phyloP scores from a whole-genome alignment of 2,113 vertebrate genomes.

The Cepphus grylle region DNA sequence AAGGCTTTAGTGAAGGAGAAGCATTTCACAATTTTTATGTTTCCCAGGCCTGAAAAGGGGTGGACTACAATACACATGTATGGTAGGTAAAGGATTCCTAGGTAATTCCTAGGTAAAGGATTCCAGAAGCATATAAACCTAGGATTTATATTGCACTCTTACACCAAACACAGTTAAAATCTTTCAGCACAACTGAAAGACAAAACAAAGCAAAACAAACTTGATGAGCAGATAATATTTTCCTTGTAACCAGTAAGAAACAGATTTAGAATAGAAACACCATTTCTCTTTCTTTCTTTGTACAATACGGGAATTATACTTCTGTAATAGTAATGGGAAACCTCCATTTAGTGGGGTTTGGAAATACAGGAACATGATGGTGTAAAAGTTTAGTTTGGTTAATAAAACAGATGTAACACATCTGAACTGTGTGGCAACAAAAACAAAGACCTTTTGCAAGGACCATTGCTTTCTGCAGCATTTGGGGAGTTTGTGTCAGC shows the following conservation, averaged over 20 bases:
- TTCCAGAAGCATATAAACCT: neutral
- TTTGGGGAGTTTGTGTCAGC: neutral
- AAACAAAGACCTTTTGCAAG: neutral
- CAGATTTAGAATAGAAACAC: fast-evolving
- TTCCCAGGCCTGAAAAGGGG: neutral
- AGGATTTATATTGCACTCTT: neutral
- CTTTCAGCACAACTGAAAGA: neutral
- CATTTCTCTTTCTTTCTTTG: neutral
- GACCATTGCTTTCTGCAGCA: neutral
- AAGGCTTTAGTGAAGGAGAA: neutral
- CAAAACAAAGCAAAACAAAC: fast-evolving
- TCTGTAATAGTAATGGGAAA: neutral
- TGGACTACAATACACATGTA: neutral
- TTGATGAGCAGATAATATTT: neutral
- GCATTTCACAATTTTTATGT: neutral
- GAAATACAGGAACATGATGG: neutral
- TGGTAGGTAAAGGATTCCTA: neutral
- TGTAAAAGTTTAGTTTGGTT: neutral
- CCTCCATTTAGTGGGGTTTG: neutral
- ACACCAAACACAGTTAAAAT: neutral
- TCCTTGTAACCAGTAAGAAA: neutral
- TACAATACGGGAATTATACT: neutral
- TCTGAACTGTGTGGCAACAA: neutral
- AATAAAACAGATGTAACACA: neutral
- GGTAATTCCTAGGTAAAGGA: neutral